Evolutionary conservation across 2,113 vertebrate species (phyloP).

Genomic region (Crotalus helleri): DNA sequence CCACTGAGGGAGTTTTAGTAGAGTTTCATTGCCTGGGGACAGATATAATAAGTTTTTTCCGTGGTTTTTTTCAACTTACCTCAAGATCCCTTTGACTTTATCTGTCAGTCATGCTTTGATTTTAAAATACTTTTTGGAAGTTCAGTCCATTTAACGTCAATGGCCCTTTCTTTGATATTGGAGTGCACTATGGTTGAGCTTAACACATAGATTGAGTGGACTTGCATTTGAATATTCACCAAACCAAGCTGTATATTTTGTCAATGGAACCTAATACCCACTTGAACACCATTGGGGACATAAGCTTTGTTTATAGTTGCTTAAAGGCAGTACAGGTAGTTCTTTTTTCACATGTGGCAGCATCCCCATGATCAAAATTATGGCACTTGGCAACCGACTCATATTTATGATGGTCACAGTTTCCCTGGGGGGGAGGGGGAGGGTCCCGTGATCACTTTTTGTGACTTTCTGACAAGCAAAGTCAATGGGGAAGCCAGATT

Average conservation of each 20-base stretch:
- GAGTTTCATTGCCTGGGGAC: background rate
- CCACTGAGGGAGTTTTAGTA: background rate
- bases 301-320: too few species aligned
- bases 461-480: background rate
- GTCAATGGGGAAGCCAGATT: background rate
- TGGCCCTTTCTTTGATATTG: background rate
- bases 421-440: background rate
- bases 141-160: background rate
- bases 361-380: background rate
- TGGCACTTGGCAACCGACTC: background rate
- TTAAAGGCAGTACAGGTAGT: background rate
- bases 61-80: background rate
- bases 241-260: background rate
- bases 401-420: background rate
- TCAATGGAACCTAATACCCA: background rate
- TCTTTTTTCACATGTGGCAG: background rate
- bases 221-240: background rate
- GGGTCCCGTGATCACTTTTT: background rate
- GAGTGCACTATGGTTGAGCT: background rate
- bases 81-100: background rate
- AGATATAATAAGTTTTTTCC: background rate
- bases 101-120: background rate
- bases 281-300: background rate
- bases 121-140: background rate
- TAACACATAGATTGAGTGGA: background rate